phyloP scores from a whole-genome alignment of 2,888 invertebrate species.

The Eristalis intricaria region DNA sequence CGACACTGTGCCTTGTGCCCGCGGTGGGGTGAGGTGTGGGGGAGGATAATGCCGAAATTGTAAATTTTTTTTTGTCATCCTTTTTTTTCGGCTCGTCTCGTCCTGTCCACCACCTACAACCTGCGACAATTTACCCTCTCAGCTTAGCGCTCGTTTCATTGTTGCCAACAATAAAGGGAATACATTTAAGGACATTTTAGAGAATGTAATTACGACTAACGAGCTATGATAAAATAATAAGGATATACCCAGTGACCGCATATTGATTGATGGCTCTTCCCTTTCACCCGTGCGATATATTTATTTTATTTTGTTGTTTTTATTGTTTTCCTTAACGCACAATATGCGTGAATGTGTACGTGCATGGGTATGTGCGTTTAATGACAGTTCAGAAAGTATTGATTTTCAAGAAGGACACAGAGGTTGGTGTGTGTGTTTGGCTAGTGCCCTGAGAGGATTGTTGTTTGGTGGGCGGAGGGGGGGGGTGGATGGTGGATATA shows the following conservation, averaged over 20 bases:
- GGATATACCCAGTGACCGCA: conserved; percentile 8
- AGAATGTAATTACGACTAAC: conserved; percentile 71
- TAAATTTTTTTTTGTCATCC: conserved; percentile 32
- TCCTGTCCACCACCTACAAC: neutral
- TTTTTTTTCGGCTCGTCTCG: neutral
- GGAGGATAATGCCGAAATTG: conserved; percentile 49
- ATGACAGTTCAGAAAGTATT: conserved; percentile 65
- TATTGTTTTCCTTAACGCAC: conserved; percentile 58
- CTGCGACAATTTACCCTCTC: neutral
- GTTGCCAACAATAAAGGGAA: conserved; percentile 47
- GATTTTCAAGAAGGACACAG: conserved; percentile 48
- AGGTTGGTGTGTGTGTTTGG: conserved; percentile 30
- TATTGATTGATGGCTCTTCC: conserved; percentile 63
- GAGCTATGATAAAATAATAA: conserved; percentile 68
- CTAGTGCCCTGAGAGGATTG: neutral
- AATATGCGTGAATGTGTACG: conserved; percentile 3
- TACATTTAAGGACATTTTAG: conserved; percentile 65
- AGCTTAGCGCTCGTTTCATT: neutral
- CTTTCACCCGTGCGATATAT: conserved; percentile 52
- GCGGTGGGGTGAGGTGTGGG: neutral
- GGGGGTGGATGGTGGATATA: no score
- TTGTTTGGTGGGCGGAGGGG: neutral
- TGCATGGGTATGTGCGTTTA: conserved; percentile 36
- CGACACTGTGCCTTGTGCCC: neutral
- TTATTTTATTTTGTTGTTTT: conserved; percentile 62